These are phyloP conservation scores for Aphis craccivora DNA, from an alignment of 1,140 invertebrate genomes.

Conservation along the genomic window DNA sequence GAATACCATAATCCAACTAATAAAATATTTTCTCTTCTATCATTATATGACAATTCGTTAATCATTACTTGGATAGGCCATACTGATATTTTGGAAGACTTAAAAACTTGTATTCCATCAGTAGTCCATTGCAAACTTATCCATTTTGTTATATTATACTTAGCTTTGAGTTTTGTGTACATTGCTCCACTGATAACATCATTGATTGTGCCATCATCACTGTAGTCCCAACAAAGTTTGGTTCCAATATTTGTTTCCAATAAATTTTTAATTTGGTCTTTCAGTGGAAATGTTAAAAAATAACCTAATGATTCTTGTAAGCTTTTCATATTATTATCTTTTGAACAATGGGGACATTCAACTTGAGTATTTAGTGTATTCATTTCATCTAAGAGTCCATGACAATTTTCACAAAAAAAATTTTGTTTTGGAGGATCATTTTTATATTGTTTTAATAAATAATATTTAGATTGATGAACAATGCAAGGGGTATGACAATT, in stretches of 20 bases:
- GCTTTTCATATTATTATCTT: neutral
- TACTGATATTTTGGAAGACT: neutral
- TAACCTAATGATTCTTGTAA: neutral
- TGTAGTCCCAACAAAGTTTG: neutral
- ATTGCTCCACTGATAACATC: neutral
- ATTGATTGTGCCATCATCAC: neutral
- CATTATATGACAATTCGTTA: neutral
- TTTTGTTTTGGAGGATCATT: neutral
- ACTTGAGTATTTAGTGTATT: neutral
- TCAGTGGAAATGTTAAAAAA: neutral
- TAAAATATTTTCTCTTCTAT: neutral
- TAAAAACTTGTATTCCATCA: neutral
- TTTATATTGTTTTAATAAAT: neutral
- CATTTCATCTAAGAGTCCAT: neutral
- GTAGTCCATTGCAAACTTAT: neutral
- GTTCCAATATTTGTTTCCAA: neutral
- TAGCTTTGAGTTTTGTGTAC: neutral
- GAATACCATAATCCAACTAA: neutral
- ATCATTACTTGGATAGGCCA: neutral
- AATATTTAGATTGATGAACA: neutral
- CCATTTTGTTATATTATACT: neutral
- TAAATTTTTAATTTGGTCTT: neutral
- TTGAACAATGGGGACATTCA: neutral
- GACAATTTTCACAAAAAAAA: slow-evolving; percentile 3
- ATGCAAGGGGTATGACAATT: neutral